Evolutionary conservation across 1,140 invertebrate genomes (phyloP), one percentile per base, ranked within the genome.

Genomic region (Oscheius sp.): DNA sequence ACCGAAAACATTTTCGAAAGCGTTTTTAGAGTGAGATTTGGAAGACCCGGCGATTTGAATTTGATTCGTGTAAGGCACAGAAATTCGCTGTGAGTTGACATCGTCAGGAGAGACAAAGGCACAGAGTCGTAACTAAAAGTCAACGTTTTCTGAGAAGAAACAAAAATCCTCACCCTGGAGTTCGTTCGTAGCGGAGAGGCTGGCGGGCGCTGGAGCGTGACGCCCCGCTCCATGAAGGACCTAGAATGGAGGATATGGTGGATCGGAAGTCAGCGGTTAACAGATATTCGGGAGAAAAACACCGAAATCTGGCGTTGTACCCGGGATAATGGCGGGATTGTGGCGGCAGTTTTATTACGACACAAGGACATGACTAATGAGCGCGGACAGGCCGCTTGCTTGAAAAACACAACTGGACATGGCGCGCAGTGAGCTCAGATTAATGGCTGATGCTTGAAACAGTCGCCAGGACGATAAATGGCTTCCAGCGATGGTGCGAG

Each of bases 101-200:
- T 68, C 67, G 58, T 68, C 67, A 36, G 49, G 35, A 26, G 49
- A 58, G 4, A 68, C 55, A n/a, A 29, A 34, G 1, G 36, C 35
- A 61, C 67, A 68, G 58, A 68, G 23, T 49, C 67, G 67, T 2
- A 68, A 55, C 67, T 68, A 55, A 61, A 68, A 59, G 18, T 26
- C 36, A 2, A 55, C 15, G 31, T 36, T 35, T 28, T 31, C 15
- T 23, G 23, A 35, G 28, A 20, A 10, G 7, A 42, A n/a, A 42
- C 49, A 26, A 55, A 55, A 20, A 4, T 4, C 23, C 67, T 68
- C 23, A 68, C 67, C 36, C 61, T 68, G 23, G 36, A 32, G 26
- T 58, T 68, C 67, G 67, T 68, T 68, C 67, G 67, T 32, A 68
- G 55, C 36, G 67, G 67, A 32, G 67, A 68, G 49, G 49, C 7